These are phyloP conservation scores for Acleris holmiana DNA, from an alignment of 2,888 invertebrate genomes.

Conservation along the genomic window DNA sequence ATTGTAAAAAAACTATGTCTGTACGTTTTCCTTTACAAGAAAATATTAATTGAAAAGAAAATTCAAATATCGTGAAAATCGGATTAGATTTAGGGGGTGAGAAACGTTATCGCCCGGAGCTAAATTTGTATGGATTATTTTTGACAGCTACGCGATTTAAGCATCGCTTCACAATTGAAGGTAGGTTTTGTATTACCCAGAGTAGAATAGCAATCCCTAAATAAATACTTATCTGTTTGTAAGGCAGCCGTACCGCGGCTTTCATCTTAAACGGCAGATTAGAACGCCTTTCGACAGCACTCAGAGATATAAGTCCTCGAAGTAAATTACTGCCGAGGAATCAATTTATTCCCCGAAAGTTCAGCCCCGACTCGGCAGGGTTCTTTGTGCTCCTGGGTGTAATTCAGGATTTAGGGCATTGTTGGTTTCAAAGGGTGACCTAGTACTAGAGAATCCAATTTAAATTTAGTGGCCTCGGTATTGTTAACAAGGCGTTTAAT, in stretches of 20 bases:
- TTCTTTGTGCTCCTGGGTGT: background rate
- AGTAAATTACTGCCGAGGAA: slow-evolving; percentile 33
- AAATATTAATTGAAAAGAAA: too few relatives aligned
- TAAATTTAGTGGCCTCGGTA: background rate
- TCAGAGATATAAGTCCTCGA: slow-evolving; percentile 33
- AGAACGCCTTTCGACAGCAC: slow-evolving; percentile 24
- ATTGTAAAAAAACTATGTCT: too few relatives aligned
- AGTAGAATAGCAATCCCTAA: too few relatives aligned
- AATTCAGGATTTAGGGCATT: background rate
- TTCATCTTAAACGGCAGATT: slow-evolving; percentile 20
- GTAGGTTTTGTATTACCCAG: too few relatives aligned
- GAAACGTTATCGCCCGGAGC: too few relatives aligned
- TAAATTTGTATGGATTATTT: too few relatives aligned
- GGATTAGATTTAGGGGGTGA: too few relatives aligned
- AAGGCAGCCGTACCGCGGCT: slow-evolving; percentile 10
- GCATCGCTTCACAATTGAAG: too few relatives aligned
- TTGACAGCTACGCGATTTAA: too few relatives aligned
- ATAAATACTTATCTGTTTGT: background rate
- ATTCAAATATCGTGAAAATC: too few relatives aligned
- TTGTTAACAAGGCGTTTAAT: background rate
- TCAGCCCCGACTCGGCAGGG: background rate
- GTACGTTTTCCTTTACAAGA: too few relatives aligned
- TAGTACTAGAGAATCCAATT: slow-evolving; percentile 20
- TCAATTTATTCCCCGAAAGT: slow-evolving; percentile 28
- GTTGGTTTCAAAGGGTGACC: background rate